phyloP scores from a whole-genome alignment of 2,113 vertebrate genomes.

The crab-eating macaque (Macaca fascicularis) region DNA sequence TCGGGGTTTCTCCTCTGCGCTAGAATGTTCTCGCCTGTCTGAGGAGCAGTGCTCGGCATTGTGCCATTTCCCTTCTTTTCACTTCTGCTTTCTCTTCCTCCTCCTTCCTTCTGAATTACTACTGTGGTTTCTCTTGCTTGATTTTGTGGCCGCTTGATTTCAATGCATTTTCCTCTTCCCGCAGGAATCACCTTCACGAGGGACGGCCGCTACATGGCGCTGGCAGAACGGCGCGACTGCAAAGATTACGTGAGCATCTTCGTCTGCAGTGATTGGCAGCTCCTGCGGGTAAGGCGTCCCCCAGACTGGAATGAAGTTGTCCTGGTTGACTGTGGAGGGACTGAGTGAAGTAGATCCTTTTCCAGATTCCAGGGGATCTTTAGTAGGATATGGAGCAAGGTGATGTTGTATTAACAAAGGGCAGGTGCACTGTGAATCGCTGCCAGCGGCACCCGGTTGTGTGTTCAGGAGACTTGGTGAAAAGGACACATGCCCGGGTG shows the following conservation, averaged over 20 bases:
- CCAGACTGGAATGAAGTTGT: accelerated
- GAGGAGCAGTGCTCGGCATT: too few relatives aligned
- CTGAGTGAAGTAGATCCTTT: background rate
- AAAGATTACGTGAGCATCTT: constrained; percentile 96
- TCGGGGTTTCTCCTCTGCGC: accelerated
- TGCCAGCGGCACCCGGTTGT: accelerated
- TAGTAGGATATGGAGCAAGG: accelerated
- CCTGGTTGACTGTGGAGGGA: background rate
- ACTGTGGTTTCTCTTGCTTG: accelerated
- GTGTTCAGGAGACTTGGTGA: accelerated
- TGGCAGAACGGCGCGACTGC: constrained; percentile 96
- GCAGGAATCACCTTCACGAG: constrained; percentile 93
- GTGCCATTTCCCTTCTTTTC: background rate
- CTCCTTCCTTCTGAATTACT: background rate
- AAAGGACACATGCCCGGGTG: accelerated
- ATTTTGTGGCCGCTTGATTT: too few relatives aligned
- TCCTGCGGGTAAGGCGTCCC: constrained; percentile 90
- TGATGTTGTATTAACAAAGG: accelerated
- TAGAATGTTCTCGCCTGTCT: background rate
- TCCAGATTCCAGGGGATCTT: background rate
- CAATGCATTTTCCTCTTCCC: accelerated
- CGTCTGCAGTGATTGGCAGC: constrained; percentile 97
- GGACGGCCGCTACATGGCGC: constrained; percentile 94
- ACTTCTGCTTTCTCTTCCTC: background rate
- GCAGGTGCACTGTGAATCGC: background rate